Base-by-base conservation (phyloP, 1,140 invertebrate species). In the Ceratitis capitata region DNA sequence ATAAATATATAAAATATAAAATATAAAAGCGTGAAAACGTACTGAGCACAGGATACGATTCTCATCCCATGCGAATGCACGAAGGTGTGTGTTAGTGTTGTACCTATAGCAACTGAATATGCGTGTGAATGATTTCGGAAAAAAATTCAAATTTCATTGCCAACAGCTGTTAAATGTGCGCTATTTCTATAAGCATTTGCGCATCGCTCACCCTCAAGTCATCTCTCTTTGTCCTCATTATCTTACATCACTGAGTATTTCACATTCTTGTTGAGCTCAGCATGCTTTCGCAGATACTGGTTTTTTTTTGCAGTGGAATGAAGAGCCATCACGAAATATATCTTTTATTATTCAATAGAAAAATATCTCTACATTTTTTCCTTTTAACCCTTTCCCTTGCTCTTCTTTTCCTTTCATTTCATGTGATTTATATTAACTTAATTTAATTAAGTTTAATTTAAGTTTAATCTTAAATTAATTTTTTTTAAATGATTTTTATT, bases 91-190 rank as follows among this genome's bases (percentile, higher is more conserved):
- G n/a, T n/a, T n/a, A n/a, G n/a, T n/a, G n/a, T 19, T 1, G 49
- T 53, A 19, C 2, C 16, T 53, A n/a, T 19, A 53, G 49, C 49
- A 53, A 19, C 16, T 53, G 49, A 14, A 14, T 19, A 19, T 12
- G 49, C 49, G 16, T 53, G 16, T 53, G 49, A 14, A n/a, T 53
- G 49, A 53, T 53, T 14, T 56, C 51, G 51, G n/a, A n/a, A n/a
- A 61, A 61, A 61, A 61, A 61, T 61, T 61, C 58, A 26, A 19
- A 69, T 32, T 39, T 69, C 32, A 69, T 69, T 39, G 32, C 32
- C 61, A 69, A 69, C 61, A 69, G 61, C 61, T 69, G 61, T 19
- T 69, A 69, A 39, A 69, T 69, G 61, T 69, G 29, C 61, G 32
- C 12, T 35, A 39, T 69, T 35, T 69, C 61, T 14, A 35, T 39